Evolutionary conservation across 64 coral and sea anemone genomes (phyloP), one percentile per base, ranked within the genome.

Genomic region (Dendrophyllia cribrosa): DNA sequence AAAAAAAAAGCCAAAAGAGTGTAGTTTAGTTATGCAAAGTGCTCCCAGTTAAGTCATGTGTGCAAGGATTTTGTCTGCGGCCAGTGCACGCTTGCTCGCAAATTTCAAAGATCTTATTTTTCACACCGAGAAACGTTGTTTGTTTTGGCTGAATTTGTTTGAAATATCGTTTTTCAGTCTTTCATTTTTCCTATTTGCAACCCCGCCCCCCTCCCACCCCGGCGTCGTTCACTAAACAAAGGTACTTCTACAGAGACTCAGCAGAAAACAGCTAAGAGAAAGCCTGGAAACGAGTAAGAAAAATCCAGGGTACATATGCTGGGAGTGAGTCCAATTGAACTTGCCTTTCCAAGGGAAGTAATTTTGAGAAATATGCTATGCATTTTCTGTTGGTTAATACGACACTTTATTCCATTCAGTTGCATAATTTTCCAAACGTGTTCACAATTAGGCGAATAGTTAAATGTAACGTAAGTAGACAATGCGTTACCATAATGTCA

Each of bases 361-460:
- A 15, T 82, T 82, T 82, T 82, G 13, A 6, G 58, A 82, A 82
- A 56, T 82, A 82, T 82, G 78, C 15, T 51, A 82, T 14, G n/a
- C 78, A 82, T 56, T 82, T 82, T 82, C 10, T 49, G 78, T 59
- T 82, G 77, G 50, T 79, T 79, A 1, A 51, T 79, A 20, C 13
- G 26, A 49, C 43, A 1, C 50, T 79, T 43, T 79, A 79, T 47
- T 79, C 49, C 49, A 79, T 79, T 79, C 77, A 47, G 58, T 79
- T 79, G 77, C 48, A 79, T 51, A 79, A 79, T 24, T 47, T 79
- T 24, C n/a, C 43, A 51, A 79, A 43, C 20, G 43, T 43, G 22
- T 52, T 77, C 50, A 55, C 51, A 79, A 79, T 79, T 79, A 79
- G 49, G 43, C 10, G 77, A 79, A 11, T 55, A 79, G 45, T 0